Percentiles rank a stretch among this genome's conserved stretches.
These are phyloP conservation scores for Cephus pygmeus DNA, from an alignment of 2,888 invertebrate species.

Conservation along the genomic window DNA sequence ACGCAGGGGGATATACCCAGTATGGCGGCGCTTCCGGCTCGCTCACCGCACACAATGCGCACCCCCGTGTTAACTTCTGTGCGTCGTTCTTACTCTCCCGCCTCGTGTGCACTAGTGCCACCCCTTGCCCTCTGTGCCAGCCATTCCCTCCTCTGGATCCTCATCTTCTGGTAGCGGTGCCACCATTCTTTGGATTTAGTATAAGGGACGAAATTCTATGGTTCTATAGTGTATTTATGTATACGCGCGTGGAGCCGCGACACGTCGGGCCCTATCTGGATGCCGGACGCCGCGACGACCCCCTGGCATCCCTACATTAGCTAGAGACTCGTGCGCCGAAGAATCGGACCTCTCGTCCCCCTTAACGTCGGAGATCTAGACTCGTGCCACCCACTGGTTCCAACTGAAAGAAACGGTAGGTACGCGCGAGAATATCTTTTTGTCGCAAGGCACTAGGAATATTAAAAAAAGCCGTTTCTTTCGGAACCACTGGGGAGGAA, in stretches of 20 bases:
- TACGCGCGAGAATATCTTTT: background rate
- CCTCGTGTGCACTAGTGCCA: slow-evolving; percentile 4
- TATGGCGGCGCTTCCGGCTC: slow-evolving; percentile 65
- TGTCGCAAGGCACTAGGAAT: slow-evolving; percentile 52
- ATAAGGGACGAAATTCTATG: background rate
- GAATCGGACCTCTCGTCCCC: background rate
- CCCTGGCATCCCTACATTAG: background rate
- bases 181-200: background rate
- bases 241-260: background rate
- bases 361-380: background rate
- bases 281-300: background rate
- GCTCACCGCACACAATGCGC: slow-evolving; percentile 65
- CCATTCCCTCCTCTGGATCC: slow-evolving; percentile 23
- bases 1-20: slow-evolving; percentile 53
- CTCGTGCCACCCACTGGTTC: background rate
- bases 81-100: slow-evolving; percentile 16
- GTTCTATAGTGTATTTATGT: background rate
- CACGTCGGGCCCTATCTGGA: background rate
- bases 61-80: slow-evolving; percentile 59
- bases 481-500: slow-evolving; percentile 53
- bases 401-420: background rate
- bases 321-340: background rate
- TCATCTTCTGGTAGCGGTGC: slow-evolving; percentile 15
- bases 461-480: slow-evolving; percentile 54
- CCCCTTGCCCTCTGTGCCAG: slow-evolving; percentile 15